Evolutionary conservation across 2,888 invertebrate species (phyloP), one percentile per base, ranked within the genome.

Genomic region (Tyria jacobaeae): DNA sequence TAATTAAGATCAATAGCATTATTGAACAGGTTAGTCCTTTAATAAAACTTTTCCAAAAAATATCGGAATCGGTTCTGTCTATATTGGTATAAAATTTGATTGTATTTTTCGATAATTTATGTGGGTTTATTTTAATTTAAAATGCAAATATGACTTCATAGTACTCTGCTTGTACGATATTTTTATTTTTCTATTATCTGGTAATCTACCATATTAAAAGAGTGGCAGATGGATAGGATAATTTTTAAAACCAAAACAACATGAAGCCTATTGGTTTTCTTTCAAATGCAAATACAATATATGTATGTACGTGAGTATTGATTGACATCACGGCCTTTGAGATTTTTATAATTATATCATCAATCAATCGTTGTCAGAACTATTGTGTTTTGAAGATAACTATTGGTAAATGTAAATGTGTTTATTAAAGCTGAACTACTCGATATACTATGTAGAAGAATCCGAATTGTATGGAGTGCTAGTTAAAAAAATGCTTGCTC

Each of bases 371-470:
- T 55, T 44, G 15, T 55, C 21, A 21, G 6, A 27, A 27, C 31
- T 54, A 31, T 21, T 25, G 37, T 37, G 10, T 53, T 25, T 41
- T 54, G 9, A 31, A 54, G 14, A 31, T 54, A 27, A 54, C 12
- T 54, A 54, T 44, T 50, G 31, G 31, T 50, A 0, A 4, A 31
- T 25, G 44, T 14, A 37, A n/a, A 52, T 44, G 41, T 54, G 25
- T 54, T 41, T 41, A 17, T 3, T 44, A 12, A 21, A 21, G 44
- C 21, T 31, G 3, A 21, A 10, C 12, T 21, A 12, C 44, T 44
- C 21, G 44, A 44, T n/a, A 15, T n/a, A n/a, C 12, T 3, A n/a
- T n/a, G n/a, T n/a, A 12, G 0, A 44, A 44, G 5, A 37, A 25
- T 37, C 10, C 14, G 12, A 34, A 21, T 51, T 14, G 6, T 35